phyloP scores from a whole-genome alignment of 2,797 vertebrate species.

The Dryobates pubescens region DNA sequence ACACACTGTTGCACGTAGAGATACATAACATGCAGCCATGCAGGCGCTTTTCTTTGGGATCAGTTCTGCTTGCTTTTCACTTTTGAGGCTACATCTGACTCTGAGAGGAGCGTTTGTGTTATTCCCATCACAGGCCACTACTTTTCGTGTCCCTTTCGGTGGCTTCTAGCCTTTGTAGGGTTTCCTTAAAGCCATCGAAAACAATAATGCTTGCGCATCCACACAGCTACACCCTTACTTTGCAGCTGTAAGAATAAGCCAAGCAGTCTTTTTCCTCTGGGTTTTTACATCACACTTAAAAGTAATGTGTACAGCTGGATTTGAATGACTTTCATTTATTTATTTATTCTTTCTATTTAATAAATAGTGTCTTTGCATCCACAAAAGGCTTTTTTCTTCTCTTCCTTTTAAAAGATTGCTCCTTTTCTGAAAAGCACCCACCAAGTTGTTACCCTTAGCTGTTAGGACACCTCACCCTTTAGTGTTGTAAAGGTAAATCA shows the following conservation, averaged over 20 bases:
- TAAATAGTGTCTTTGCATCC: neutral
- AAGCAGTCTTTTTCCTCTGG: neutral
- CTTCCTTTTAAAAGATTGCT: neutral
- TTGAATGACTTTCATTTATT: neutral
- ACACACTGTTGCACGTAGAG: neutral
- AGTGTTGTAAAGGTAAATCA: neutral
- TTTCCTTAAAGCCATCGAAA: neutral
- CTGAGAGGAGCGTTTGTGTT: neutral
- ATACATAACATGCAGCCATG: neutral
- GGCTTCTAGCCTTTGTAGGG: neutral
- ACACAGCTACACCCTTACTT: neutral
- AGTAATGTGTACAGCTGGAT: neutral
- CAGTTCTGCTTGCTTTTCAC: neutral
- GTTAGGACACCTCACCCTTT: neutral
- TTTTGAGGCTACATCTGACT: neutral
- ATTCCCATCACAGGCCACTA: neutral
- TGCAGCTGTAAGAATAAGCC: neutral
- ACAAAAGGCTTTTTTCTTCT: constrained; percentile 31
- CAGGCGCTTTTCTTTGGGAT: neutral
- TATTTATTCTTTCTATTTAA: neutral
- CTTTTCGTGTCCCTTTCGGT: neutral
- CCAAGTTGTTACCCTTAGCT: neutral
- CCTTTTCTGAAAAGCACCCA: neutral
- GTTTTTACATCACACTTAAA: neutral
- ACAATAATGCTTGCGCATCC: neutral